Evolutionary conservation across 2,888 invertebrate genomes (phyloP).

Genomic region (Salpingus planirostris): DNA sequence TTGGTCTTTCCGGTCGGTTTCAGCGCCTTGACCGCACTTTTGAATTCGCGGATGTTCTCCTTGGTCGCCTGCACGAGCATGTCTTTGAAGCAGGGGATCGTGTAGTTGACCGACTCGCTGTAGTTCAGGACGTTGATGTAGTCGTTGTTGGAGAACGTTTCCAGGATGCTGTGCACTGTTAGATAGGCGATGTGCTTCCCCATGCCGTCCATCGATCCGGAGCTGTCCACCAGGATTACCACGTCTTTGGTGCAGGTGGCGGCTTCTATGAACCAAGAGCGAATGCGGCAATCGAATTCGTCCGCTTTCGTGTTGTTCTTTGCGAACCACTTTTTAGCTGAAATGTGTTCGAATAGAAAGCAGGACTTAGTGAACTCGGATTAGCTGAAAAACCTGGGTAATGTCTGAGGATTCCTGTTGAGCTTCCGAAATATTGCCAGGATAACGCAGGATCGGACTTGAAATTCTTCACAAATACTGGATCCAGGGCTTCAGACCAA

Average conservation of each 20-base stretch:
- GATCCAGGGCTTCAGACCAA: constrained; percentile 84
- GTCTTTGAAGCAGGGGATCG: constrained; percentile 78
- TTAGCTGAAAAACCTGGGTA: constrained; percentile 73
- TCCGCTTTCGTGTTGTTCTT: constrained; percentile 38
- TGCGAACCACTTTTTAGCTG: constrained; percentile 26
- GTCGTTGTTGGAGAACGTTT: constrained; percentile 96
- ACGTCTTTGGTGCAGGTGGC: constrained; percentile 97
- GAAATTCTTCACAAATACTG: constrained; percentile 77
- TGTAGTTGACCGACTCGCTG: constrained; percentile 58
- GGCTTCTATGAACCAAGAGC: constrained; percentile 96
- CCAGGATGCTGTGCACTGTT: constrained; percentile 80
- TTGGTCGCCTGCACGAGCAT: constrained; percentile 81
- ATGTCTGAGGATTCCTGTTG: constrained; percentile 84
- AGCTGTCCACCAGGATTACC: constrained; percentile 87
- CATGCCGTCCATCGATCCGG: constrained; percentile 92
- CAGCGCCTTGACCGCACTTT: constrained; percentile 56
- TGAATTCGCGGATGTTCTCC: constrained; percentile 72
- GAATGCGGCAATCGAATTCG: constrained; percentile 82
- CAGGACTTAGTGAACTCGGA: neutral
- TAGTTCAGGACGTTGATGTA: constrained; percentile 88
- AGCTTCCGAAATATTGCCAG: constrained; percentile 98
- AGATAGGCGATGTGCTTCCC: constrained; percentile 66
- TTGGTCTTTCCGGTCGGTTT: constrained; percentile 74
- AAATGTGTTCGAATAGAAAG: neutral
- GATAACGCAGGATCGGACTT: constrained; percentile 80